Percentiles rank a stretch among this genome's conserved stretches.
Conservation (phyloP, 2,113 vertebrate genomes). For the Protomyctophum bolini region DNA sequence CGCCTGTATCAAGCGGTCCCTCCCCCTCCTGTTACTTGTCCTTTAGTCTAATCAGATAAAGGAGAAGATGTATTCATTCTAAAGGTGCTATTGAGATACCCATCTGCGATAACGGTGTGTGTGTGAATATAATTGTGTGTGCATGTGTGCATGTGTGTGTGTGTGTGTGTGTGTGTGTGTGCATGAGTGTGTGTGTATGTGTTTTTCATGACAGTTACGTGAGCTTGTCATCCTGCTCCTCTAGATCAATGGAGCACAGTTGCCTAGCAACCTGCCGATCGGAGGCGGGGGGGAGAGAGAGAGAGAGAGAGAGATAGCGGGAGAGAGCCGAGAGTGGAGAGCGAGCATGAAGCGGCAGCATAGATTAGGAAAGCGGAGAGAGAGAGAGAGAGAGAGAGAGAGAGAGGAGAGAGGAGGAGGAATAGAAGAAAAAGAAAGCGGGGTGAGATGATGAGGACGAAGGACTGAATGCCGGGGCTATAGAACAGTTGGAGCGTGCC, state of each 20-base stretch:
- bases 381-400: background rate
- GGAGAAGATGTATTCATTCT: too few relatives aligned
- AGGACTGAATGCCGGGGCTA: too few relatives aligned
- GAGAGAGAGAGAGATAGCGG: slow-evolving; percentile 6
- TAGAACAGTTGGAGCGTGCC: too few relatives aligned
- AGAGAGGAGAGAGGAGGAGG: background rate
- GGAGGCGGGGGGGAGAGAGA: slow-evolving; percentile 47
- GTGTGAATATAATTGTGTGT: background rate
- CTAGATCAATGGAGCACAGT: too few relatives aligned
- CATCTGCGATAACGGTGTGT: too few relatives aligned
- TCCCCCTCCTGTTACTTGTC: too few relatives aligned
- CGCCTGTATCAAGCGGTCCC: too few relatives aligned
- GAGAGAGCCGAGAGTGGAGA: slow-evolving; percentile 33
- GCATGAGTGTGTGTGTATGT: slow-evolving; percentile 36
- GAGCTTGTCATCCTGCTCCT: slow-evolving; percentile 22
- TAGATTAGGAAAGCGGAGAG: background rate
- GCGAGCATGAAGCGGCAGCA: background rate
- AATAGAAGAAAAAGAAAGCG: background rate
- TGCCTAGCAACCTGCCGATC: slow-evolving; percentile 66
- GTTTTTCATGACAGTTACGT: slow-evolving; percentile 70
- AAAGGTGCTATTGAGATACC: too few relatives aligned
- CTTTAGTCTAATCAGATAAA: too few relatives aligned
- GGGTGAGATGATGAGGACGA: too few relatives aligned
- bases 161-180: slow-evolving; percentile 11
- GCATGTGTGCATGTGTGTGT: slow-evolving; percentile 20